phyloP scores from a whole-genome alignment of 2,797 vertebrate species.

The Melanotaenia nigrans region DNA sequence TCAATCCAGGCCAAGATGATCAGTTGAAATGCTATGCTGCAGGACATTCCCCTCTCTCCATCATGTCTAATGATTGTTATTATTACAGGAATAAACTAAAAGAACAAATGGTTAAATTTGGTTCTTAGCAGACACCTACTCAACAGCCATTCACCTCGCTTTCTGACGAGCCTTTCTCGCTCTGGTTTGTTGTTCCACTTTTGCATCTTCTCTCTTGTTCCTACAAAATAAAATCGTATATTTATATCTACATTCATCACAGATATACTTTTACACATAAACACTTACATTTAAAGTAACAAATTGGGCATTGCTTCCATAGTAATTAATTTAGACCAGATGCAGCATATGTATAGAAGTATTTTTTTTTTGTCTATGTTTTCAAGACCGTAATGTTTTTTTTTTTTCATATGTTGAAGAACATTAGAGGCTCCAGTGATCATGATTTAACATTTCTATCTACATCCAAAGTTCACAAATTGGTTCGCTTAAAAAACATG shows the following conservation, averaged over 20 bases:
- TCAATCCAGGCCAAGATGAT: not conserved
- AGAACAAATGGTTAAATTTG: not conserved
- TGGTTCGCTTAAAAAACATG: too few species aligned
- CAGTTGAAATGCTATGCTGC: not conserved
- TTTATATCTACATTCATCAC: not conserved
- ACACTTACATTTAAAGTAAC: not conserved
- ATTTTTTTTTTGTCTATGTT: too few species aligned
- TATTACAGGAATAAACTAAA: not conserved
- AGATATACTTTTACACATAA: not conserved
- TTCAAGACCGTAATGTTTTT: not conserved
- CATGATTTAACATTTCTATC: too few species aligned
- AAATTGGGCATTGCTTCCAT: not conserved
- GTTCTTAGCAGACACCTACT: conserved; percentile 13
- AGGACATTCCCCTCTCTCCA: not conserved
- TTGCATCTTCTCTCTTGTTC: conserved; percentile 82
- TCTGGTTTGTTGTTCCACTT: conserved; percentile 80
- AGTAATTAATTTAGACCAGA: not conserved
- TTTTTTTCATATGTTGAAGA: not conserved
- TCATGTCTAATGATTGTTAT: not conserved
- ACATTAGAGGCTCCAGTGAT: not conserved
- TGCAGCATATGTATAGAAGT: not conserved
- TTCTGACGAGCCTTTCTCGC: conserved; percentile 87
- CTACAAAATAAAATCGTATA: conserved; percentile 60
- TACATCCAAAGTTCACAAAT: too few species aligned
- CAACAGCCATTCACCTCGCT: conserved; percentile 83